Conservation (phyloP, 1,140 invertebrate genomes). For the Ceratina australensis region DNA sequence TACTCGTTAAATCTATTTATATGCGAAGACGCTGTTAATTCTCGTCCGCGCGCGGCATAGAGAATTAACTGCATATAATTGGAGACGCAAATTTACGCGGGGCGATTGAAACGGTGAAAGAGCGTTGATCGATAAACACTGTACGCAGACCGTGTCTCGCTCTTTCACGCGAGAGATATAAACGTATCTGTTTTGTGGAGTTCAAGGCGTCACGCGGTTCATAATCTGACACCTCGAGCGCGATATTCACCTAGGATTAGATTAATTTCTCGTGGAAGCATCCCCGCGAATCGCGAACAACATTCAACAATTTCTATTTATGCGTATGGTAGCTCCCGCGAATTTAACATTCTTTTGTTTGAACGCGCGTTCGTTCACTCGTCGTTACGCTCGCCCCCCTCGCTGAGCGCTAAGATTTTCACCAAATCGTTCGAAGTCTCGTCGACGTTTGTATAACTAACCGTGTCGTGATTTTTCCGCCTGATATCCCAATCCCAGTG, state of each 20-base stretch:
- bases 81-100: neutral
- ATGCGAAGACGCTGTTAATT: slow-evolving; percentile 13
- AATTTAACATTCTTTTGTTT: slow-evolving; percentile 30
- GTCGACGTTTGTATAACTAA: slow-evolving; percentile 76
- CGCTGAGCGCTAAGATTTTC: slow-evolving; percentile 72
- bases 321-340: too few species aligned
- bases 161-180: neutral
- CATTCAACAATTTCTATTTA: too few species aligned
- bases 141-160: slow-evolving; percentile 3
- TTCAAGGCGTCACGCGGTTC: slow-evolving; percentile 19
- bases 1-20: slow-evolving; percentile 22
- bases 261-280: slow-evolving; percentile 5
- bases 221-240: neutral
- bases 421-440: slow-evolving; percentile 75
- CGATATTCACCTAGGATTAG: slow-evolving; percentile 25
- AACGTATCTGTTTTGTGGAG: slow-evolving; percentile 23
- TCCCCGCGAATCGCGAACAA: too few species aligned
- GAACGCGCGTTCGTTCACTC: slow-evolving; percentile 59
- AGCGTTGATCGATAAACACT: neutral
- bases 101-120: neutral
- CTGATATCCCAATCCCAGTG: slow-evolving; percentile 72
- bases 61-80: neutral
- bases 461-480: slow-evolving; percentile 69
- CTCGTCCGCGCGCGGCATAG: neutral
- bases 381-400: slow-evolving; percentile 66